Percentiles rank a stretch among this genome's conserved stretches.
Evolutionary conservation across 2,113 vertebrate genomes (phyloP).

Genomic region (Boleophthalmus pectinirostris): DNA sequence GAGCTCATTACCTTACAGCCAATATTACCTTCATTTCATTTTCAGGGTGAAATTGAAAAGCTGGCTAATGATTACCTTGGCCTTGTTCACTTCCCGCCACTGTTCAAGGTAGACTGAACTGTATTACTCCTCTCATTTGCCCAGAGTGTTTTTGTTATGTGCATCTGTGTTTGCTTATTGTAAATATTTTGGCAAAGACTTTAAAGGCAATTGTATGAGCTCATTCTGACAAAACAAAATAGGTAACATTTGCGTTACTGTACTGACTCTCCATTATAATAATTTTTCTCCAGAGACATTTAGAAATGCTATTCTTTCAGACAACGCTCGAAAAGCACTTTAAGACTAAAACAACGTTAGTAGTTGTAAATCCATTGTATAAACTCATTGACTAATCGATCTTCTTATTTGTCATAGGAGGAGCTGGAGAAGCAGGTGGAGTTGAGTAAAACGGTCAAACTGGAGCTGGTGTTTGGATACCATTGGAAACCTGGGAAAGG

Average conservation of each 20-base stretch:
- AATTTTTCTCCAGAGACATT: no score
- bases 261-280: background rate
- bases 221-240: background rate
- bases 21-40: constrained; percentile 31
- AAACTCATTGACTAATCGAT: background rate
- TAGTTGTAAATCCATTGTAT: background rate
- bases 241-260: no score
- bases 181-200: background rate
- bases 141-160: background rate
- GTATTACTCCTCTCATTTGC: constrained; percentile 18
- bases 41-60: constrained; percentile 93
- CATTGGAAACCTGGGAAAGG: constrained; percentile 92
- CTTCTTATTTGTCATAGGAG: constrained; percentile 72
- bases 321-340: no score
- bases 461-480: constrained; percentile 96
- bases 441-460: constrained; percentile 84
- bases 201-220: background rate
- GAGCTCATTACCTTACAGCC: constrained; percentile 4
- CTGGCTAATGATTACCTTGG: constrained; percentile 92
- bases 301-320: no score
- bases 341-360: no score
- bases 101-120: constrained; percentile 84
- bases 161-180: background rate
- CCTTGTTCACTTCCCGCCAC: constrained; percentile 93
- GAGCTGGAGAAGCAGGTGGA: constrained; percentile 82